Base-by-base conservation (phyloP, 2,888 invertebrate genomes). In the Proisotoma minuta region DNA sequence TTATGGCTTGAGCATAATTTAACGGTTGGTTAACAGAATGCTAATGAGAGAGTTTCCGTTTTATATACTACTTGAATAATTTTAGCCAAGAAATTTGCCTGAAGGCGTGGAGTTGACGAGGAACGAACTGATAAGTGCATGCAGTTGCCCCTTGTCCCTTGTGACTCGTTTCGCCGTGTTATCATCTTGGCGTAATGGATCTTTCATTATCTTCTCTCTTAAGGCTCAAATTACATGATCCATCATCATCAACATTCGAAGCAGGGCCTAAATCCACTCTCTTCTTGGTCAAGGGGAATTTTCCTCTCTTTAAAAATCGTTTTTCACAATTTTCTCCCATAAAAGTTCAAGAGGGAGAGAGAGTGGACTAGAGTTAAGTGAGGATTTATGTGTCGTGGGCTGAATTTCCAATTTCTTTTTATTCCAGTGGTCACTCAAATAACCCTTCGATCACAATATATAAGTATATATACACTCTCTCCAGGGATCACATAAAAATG, bases 171-270 rank as follows among this genome's bases (percentile, higher is more conserved):
- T 15, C 4, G 43, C 10, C 15, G 18, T 20, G 20, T 20, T 43
- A 43, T 43, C 43, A n/a, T n/a, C n/a, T n/a, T 43, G 10, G 10
- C 18, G 43, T 43, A 43, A 43, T 43, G 43, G 43, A 20, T 43
- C 18, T 43, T 43, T 43, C 43, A 43, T 43, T 43, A 43, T 43
- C 43, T n/a, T 20, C 4, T n/a, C n/a, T n/a, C n/a, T n/a, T n/a
- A n/a, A n/a, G n/a, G n/a, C n/a, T 20, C 43, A 43, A 43, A 43
- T 43, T 43, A 43, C 43, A 43, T n/a, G 43, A n/a, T 43, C 43
- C 43, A 43, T 43, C 43, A 43, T 43, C 43, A 43, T 20, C 43
- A 20, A 43, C 5, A 12, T 43, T 43, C 43, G 43, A 20, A 43
- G 15, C 20, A 15, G 43, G 43, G 43, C 18, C 43, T 43, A 43